These are phyloP conservation scores for Pseudomyrmex gracilis DNA, from an alignment of 1,140 invertebrate genomes.

Conservation along the genomic window DNA sequence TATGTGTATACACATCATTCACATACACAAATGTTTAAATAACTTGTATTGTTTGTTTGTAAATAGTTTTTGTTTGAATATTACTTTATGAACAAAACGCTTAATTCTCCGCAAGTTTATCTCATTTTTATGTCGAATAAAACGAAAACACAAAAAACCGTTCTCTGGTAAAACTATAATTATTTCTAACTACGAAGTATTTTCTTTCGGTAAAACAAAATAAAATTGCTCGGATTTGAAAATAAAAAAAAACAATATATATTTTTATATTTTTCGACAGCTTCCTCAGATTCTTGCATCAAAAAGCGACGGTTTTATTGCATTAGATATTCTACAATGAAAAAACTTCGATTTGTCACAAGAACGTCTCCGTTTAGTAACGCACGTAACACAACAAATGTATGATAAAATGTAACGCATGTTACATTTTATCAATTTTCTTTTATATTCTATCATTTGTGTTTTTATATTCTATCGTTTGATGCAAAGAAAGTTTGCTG, in stretches of 20 bases:
- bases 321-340: background rate
- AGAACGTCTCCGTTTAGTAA: too few relatives aligned
- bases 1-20: background rate
- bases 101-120: constrained; percentile 37
- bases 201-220: constrained; percentile 24
- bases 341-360: background rate
- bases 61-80: background rate
- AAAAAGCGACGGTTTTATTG: too few relatives aligned
- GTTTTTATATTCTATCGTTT: too few relatives aligned
- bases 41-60: background rate
- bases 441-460: too few relatives aligned
- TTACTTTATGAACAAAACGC: constrained; percentile 39
- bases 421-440: too few relatives aligned
- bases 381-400: too few relatives aligned
- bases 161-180: constrained; percentile 38
- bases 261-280: constrained; percentile 29
- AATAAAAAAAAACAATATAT: constrained; percentile 3
- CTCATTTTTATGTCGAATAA: constrained; percentile 34
- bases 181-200: constrained; percentile 46
- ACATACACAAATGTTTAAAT: constrained; percentile 1
- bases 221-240: constrained; percentile 2
- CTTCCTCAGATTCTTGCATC: too few relatives aligned
- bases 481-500: background rate
- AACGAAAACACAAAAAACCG: constrained; percentile 19
- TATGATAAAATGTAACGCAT: too few relatives aligned